Base-by-base conservation (phyloP, 2,113 vertebrate genomes). In the Tetraodon nigroviridis region DNA sequence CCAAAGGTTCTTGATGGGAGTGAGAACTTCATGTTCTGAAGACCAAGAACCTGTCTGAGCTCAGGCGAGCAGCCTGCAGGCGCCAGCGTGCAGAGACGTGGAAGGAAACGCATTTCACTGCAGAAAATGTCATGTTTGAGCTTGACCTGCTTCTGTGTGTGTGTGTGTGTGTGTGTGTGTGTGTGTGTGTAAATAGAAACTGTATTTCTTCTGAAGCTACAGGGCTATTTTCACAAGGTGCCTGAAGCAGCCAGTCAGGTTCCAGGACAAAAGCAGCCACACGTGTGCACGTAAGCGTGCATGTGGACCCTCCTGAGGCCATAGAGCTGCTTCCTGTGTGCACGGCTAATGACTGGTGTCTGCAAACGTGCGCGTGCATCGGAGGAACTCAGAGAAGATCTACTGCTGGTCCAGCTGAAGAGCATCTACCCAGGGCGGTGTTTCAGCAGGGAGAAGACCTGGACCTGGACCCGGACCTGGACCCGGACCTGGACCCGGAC, bases 151-250 rank as follows among this genome's bases (percentile, higher is more conserved):
- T 37, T 37, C 32, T 37, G 32, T 12, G 32, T 37, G 32, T 37
- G 32, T 37, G 32, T 37, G 32, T 64, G 46, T 42, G 27, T 51
- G 18, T 78, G 58, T 68, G 55, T 73, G 51, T 71, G 40, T 48
- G 42, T 61, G 42, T 64, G 49, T 57, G 45, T 65, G 32, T 47
- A 10, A 20, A 65, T 63, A 55, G 59, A 78, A 70, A 72, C 50
- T 57, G 57, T 80, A 76, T 84, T 84, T 78, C 84, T 81, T 73
- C 75, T 75, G 64, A 76, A 80, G 69, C 61, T 64, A 57, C 64
- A 58, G 54, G 59, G 65, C 58, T 58, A 67, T 61, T 84, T 65
- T 32, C 73, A 37, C 8, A 11, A 37, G 32, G 12, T 24, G 76
- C 80, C 84, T 19, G 58, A 17, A 76, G 82, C 78, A 40, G 21